Evolutionary conservation across 2,797 vertebrate genomes (phyloP).

Genomic region (Scyliorhinus canicula): DNA sequence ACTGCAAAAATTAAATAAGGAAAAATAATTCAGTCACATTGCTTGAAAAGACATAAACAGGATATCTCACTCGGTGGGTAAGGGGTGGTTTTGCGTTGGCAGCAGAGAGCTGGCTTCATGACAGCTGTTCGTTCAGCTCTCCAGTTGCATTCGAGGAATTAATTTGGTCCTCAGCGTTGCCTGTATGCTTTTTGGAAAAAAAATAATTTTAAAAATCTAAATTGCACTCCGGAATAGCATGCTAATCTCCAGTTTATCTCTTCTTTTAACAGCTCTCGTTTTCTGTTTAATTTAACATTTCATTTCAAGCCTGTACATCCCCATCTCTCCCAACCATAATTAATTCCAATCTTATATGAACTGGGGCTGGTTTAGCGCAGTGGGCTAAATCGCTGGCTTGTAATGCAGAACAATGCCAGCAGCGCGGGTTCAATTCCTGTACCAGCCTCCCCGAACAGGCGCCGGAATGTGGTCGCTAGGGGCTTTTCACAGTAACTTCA

Average conservation of each 20-base stretch:
- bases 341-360: neutral
- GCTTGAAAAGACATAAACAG: neutral
- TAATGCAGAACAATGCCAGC: too few species aligned
- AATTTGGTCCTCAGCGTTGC: neutral
- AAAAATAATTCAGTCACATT: too few species aligned
- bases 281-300: constrained; percentile 1
- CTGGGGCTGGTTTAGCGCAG: too few species aligned
- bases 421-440: too few species aligned
- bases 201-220: neutral
- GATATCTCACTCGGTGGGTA: neutral
- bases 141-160: neutral
- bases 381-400: too few species aligned
- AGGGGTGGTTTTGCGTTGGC: neutral
- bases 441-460: too few species aligned
- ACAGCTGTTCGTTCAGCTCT: neutral
- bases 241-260: neutral
- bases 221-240: neutral
- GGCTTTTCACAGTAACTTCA: too few species aligned
- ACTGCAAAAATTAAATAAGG: neutral
- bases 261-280: neutral
- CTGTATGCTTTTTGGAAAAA: neutral
- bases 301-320: neutral
- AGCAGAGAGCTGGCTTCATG: neutral
- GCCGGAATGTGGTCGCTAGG: too few species aligned
- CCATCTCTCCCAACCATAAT: neutral